Evolutionary conservation across 2,888 invertebrate species (phyloP).

Genomic region (Erpobdella octoculata): DNA sequence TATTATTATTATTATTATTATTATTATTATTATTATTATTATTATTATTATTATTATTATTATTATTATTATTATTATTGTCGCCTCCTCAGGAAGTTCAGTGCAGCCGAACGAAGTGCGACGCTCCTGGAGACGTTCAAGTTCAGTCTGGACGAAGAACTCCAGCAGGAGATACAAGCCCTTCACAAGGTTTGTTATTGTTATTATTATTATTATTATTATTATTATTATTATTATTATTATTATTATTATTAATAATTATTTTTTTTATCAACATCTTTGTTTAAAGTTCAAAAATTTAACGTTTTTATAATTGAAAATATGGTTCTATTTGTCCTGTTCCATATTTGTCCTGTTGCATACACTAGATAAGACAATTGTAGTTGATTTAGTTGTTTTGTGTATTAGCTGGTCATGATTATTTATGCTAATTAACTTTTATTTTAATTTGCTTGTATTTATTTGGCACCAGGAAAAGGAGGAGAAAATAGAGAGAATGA

Average conservation of each 20-base stretch:
- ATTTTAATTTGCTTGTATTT: not conserved
- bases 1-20: not conserved
- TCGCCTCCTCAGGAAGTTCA: not conserved
- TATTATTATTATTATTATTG: not conserved
- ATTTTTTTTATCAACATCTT: no score
- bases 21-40: not conserved
- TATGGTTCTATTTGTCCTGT: no score
- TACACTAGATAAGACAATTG: not conserved
- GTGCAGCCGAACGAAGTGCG: no score
- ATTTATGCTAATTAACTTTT: not conserved
- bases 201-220: not conserved
- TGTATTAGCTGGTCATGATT: not conserved
- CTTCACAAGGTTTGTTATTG: not conserved
- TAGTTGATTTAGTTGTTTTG: not conserved
- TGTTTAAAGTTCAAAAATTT: no score
- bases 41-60: no score
- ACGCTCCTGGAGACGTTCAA: not conserved
- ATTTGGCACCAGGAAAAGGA: constrained; percentile 33
- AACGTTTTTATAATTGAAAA: no score
- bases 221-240: not conserved
- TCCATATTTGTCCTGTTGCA: not conserved
- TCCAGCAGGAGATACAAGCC: not conserved
- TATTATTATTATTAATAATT: not conserved
- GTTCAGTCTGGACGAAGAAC: not conserved
- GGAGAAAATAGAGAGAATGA: constrained; percentile 40